Conservation (phyloP, 2,888 invertebrate genomes). For the Patella pellucida region DNA sequence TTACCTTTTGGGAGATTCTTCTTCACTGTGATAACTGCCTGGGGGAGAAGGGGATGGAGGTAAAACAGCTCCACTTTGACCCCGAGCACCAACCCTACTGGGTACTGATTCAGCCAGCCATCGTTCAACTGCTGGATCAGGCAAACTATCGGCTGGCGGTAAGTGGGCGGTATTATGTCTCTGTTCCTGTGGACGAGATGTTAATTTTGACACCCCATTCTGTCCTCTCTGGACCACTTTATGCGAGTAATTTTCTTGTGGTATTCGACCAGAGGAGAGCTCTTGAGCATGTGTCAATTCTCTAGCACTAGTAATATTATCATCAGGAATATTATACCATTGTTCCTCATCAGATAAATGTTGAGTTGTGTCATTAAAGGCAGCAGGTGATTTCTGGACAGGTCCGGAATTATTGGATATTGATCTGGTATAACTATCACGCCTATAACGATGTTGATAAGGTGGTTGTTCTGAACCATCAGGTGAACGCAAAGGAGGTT, state of each 20-base stretch:
- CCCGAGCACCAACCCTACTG: conserved; percentile 14
- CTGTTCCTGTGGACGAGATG: not conserved
- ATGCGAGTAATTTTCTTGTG: conserved; percentile 17
- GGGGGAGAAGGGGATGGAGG: conserved; percentile 54
- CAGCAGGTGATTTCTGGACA: conserved; percentile 1
- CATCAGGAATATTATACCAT: not conserved
- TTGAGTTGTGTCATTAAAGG: not conserved
- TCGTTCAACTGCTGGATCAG: conserved; percentile 32
- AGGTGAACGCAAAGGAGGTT: not conserved
- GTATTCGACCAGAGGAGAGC: not conserved
- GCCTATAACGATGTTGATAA: conserved; percentile 30
- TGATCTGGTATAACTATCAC: conserved; percentile 43
- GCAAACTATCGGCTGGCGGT: conserved; percentile 19
- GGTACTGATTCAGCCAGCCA: conserved; percentile 33
- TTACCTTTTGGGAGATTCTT: conserved; percentile 40
- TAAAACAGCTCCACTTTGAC: conserved; percentile 30
- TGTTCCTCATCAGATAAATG: conserved; percentile 1
- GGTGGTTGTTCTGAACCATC: not conserved
- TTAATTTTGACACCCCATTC: not conserved
- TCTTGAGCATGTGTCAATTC: not conserved
- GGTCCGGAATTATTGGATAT: conserved; percentile 26
- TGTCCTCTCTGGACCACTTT: not conserved
- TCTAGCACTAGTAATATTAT: conserved; percentile 8
- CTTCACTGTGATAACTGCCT: conserved; percentile 57
- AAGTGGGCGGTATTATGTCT: not conserved